Base-by-base conservation (phyloP, 2,113 vertebrate genomes). In the Mugil cephalus region DNA sequence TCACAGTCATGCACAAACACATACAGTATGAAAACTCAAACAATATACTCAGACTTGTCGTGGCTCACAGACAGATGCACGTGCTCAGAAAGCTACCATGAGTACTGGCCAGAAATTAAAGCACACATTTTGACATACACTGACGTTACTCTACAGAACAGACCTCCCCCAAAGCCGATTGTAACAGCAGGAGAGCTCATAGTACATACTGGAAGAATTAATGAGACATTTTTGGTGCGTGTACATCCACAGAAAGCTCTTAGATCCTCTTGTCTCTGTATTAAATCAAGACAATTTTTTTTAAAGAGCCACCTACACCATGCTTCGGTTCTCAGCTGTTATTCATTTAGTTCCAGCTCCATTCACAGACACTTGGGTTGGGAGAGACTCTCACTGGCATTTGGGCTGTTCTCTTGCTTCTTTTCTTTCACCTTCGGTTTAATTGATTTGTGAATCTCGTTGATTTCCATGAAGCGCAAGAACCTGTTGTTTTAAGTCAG, bases 301-400 rank as follows among this genome's bases (percentile, higher is more conserved):
- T 78, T 62, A 30, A 30, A 74, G 69, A 62, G 71, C 69, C 83
- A 79, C 85, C 84, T 79, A 86, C 83, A 81, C 68, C 51, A 77
- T 62, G 79, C 70, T 61, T 84, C 24, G 34, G 38, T 80, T 76
- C 75, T 77, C 62, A 79, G 72, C 63, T 63, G 79, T 77, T 83
- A 79, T 83, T 84, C 74, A 69, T 73, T 87, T 89, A 72, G 74
- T 83, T 81, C 74, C 83, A 82, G 24, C 51, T 83, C 48, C 77
- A 80, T 82, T 88, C 81, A 85, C 66, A 83, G 74, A 86, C 74
- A 83, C 15, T 75, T 86, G 80, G 80, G 82, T 19, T 82, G 80
- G 60, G 56, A 71, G 66, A 77, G 76, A 86, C 58, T 68, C 63
- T 66, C 52, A 53, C 51, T 77, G 35, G 45, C 42, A 5, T 30